These are phyloP conservation scores for Spizella passerina DNA, from an alignment of 2,797 vertebrate genomes.

Conservation along the genomic window DNA sequence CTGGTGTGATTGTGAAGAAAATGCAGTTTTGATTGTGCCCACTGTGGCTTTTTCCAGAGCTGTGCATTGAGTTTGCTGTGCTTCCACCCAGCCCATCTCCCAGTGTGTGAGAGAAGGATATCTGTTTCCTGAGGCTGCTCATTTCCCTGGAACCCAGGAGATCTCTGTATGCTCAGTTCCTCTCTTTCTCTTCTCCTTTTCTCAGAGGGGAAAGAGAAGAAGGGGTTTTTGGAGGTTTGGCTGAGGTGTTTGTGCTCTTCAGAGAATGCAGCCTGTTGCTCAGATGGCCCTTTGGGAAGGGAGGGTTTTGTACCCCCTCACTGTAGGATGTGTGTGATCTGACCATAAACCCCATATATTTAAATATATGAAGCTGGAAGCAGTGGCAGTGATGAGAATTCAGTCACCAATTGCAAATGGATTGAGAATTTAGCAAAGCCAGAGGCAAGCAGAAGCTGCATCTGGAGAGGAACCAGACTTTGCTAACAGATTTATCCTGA, in stretches of 20 bases:
- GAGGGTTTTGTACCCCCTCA: background rate
- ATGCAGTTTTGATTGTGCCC: background rate
- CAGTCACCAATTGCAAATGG: background rate
- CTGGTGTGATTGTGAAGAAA: background rate
- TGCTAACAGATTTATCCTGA: background rate
- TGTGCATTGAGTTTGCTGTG: background rate
- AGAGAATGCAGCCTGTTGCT: background rate
- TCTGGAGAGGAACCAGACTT: background rate
- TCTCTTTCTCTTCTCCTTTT: background rate
- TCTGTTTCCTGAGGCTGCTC: background rate
- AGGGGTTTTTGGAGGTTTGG: background rate
- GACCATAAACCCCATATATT: fast-evolving
- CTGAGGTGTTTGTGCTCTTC: background rate
- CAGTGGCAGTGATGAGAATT: background rate
- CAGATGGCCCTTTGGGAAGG: too few species aligned
- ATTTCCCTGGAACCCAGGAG: background rate
- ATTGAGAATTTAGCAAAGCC: background rate
- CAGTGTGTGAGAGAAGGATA: background rate
- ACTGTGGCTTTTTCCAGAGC: background rate
- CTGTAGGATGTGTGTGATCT: background rate
- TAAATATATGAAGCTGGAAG: background rate
- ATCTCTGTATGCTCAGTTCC: background rate
- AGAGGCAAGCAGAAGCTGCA: background rate
- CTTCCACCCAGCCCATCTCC: background rate
- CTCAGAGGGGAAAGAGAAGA: background rate